A percentile compares a stretch with the other conserved stretches of the same genome.
These are phyloP conservation scores for Macropis europaea DNA, from an alignment of 2,888 invertebrate species.

Conservation along the genomic window DNA sequence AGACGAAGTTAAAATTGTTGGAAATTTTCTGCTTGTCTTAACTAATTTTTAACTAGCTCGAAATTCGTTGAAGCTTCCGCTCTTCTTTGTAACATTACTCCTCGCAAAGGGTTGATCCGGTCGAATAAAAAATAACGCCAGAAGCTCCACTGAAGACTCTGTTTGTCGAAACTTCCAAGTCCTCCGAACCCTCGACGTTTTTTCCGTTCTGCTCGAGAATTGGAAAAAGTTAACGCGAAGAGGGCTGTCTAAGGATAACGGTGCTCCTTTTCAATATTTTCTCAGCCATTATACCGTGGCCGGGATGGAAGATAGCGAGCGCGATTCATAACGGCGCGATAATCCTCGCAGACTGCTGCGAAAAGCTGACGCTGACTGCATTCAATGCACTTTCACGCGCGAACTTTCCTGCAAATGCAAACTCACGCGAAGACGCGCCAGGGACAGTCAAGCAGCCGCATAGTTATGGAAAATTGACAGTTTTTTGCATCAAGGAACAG, in stretches of 20 bases:
- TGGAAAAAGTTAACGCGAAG: neutral
- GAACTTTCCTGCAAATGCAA: neutral
- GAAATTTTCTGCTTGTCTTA: too few species aligned
- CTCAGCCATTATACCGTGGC: neutral
- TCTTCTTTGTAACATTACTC: too few species aligned
- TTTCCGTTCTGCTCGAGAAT: neutral
- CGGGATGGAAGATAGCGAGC: neutral
- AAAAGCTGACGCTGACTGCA: neutral
- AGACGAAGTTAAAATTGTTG: too few species aligned
- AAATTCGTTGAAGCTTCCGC: too few species aligned
- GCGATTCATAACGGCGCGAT: neutral
- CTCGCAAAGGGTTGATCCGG: too few species aligned
- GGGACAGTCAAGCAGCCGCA: too few species aligned
- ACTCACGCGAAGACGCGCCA: neutral
- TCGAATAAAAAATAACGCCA: too few species aligned
- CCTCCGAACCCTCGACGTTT: neutral
- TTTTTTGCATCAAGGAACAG: too few species aligned
- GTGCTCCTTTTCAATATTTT: constrained; percentile 1
- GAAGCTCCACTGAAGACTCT: too few species aligned
- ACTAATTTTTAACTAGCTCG: too few species aligned
- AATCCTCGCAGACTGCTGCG: neutral
- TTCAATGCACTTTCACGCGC: neutral
- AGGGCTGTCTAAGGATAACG: constrained; percentile 10
- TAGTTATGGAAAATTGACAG: too few species aligned
- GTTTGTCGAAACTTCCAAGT: neutral